Evolutionary conservation across 2,888 invertebrate species (phyloP), one percentile per base, ranked within the genome.

Genomic region (Lagria hirta): DNA sequence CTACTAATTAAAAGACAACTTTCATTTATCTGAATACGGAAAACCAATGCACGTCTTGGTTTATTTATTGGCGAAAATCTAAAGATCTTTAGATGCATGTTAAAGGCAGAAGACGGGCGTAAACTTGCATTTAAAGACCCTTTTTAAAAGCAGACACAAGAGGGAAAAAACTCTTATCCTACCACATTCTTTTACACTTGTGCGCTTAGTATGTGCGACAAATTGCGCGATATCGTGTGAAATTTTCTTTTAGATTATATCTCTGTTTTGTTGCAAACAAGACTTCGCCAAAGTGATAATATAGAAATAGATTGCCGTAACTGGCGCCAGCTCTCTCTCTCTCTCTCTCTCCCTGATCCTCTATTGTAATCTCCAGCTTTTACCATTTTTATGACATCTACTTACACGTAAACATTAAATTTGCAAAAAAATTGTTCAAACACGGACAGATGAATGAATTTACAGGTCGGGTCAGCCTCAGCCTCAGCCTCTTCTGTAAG

Each of bases 181-280:
- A 57, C 61, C 50, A 55, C 61, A 63, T 63, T 63, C 63, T 62
- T 61, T 58, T 58, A 60, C 60, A 60, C 58, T 58, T 60, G 57
- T 57, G 57, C 57, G 53, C 62, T 62, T 60, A 61, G 62, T 61
- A 62, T 62, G 60, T 62, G 64, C 57, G 64, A 63, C 64, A 64
- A 64, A 64, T 64, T 64, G 62, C 60, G 44, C 48, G 43, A 49
- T 54, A 52, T 56, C 58, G 60, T 60, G 62, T 60, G 55, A 60
- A 62, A 62, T 61, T 60, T 57, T 52, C 62, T 51, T 30, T n/a
- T 23, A 30, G 38, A 38, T 38, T 38, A 23, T 30, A 38, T 37
- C 37, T 37, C 24, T 35, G 28, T 28, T 36, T 22, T 18, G 38
- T 16, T 26, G 16, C 8, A 18, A 8, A 20, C 7, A n/a, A 5